Evolutionary conservation across 2,797 vertebrate species (phyloP).

Genomic region (Novumbra hubbsi): DNA sequence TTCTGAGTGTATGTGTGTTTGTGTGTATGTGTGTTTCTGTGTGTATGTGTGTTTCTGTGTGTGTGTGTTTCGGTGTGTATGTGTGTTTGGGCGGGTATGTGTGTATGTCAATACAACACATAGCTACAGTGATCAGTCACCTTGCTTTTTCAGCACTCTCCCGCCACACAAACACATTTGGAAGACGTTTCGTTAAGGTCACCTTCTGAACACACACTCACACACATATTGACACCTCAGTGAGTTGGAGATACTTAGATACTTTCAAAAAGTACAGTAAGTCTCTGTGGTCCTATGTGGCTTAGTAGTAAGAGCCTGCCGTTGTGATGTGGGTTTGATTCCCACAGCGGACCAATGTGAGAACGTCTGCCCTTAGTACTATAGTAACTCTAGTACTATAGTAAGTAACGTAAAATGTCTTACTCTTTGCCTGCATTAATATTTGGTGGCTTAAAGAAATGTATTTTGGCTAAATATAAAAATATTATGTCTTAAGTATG

Average conservation of each 20-base stretch:
- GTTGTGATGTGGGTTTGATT: too few relatives aligned
- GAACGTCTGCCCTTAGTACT: too few relatives aligned
- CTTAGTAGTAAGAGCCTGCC: too few relatives aligned
- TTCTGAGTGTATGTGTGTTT: background rate
- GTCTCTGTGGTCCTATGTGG: background rate
- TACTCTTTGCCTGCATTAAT: background rate
- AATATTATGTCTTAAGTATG: too few relatives aligned
- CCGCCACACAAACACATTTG: slow-evolving; percentile 11
- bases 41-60: background rate
- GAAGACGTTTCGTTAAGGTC: slow-evolving; percentile 1
- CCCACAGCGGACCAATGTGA: too few relatives aligned
- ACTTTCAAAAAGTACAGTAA: background rate
- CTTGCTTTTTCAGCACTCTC: slow-evolving; percentile 50
- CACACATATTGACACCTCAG: background rate
- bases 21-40: slow-evolving; percentile 11
- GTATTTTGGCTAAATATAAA: background rate
- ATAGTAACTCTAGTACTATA: too few relatives aligned
- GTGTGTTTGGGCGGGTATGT: background rate
- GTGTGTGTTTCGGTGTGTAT: slow-evolving; percentile 10
- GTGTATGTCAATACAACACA: background rate
- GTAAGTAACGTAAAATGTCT: too few relatives aligned
- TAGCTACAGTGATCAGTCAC: slow-evolving; percentile 56
- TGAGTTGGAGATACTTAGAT: background rate
- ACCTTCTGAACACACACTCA: background rate
- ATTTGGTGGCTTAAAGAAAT: background rate